A percentile compares a stretch with the other conserved stretches of the same genome.
phyloP scores from a whole-genome alignment of 2,888 invertebrate species.

The Tupiocoris notatus region DNA sequence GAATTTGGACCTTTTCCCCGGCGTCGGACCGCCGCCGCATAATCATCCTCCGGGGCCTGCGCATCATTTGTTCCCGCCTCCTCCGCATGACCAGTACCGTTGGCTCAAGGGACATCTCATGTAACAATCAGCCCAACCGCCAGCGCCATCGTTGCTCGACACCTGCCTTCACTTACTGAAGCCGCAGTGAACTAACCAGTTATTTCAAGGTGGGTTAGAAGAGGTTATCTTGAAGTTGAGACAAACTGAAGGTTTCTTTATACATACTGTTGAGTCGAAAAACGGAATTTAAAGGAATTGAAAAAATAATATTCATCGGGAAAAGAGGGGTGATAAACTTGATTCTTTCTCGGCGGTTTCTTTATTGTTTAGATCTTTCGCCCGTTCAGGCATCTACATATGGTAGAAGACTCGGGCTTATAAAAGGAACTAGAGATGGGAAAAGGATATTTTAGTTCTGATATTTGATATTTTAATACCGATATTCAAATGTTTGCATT shows the following conservation, averaged over 20 bases:
- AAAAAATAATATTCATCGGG: too few relatives aligned
- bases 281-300: too few relatives aligned
- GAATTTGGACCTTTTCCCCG: slow-evolving; percentile 30
- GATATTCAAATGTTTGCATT: too few relatives aligned
- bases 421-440: too few relatives aligned
- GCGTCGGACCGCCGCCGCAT: slow-evolving; percentile 32
- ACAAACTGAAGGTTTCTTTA: too few relatives aligned
- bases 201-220: not conserved
- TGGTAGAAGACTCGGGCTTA: too few relatives aligned
- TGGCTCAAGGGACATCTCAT: slow-evolving; percentile 36
- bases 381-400: too few relatives aligned
- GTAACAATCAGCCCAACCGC: slow-evolving; percentile 32
- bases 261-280: too few relatives aligned
- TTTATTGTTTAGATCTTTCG: too few relatives aligned
- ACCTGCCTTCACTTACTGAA: slow-evolving; percentile 23
- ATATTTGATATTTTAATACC: too few relatives aligned
- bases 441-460: too few relatives aligned
- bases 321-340: not conserved
- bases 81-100: slow-evolving; percentile 34
- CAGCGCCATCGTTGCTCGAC: slow-evolving; percentile 21
- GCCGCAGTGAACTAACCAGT: not conserved
- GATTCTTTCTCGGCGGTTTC: too few relatives aligned
- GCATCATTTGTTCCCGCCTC: slow-evolving; percentile 31
- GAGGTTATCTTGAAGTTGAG: not conserved
- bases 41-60: slow-evolving; percentile 29